A percentile compares a stretch with the other conserved stretches of the same genome.
phyloP scores from a whole-genome alignment of 2,113 vertebrate species.

The Megaptera novaeangliae region DNA sequence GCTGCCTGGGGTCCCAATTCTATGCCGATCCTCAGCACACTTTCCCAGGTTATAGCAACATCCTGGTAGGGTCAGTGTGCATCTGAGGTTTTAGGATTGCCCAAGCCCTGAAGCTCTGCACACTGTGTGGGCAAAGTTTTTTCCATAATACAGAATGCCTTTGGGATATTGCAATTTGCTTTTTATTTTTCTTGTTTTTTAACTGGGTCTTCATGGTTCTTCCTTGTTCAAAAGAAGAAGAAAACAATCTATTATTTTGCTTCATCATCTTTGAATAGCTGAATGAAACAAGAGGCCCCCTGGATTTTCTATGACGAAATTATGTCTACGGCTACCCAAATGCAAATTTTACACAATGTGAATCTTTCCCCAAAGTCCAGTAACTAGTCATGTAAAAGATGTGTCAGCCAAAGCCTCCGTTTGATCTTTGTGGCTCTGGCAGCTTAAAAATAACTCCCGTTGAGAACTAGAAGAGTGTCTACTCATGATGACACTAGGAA shows the following conservation, averaged over 20 bases:
- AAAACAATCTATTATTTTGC: slow-evolving; percentile 16
- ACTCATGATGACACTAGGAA: background rate
- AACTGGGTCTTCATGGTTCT: background rate
- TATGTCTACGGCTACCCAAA: background rate
- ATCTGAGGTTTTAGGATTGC: background rate
- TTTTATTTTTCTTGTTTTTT: slow-evolving; percentile 11
- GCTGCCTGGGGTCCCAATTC: background rate
- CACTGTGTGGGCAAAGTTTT: background rate
- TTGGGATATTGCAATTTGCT: background rate
- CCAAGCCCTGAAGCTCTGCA: background rate
- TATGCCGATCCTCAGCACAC: accelerated
- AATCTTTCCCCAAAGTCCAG: background rate
- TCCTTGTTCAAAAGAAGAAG: slow-evolving; percentile 25
- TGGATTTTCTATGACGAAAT: background rate
- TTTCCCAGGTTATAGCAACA: background rate
- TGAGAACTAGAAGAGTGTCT: background rate
- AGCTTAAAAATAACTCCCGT: background rate
- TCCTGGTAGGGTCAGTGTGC: accelerated
- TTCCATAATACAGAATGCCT: background rate
- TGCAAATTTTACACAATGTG: background rate
- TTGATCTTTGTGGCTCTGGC: background rate
- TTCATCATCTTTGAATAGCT: slow-evolving; percentile 23
- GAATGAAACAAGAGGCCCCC: background rate
- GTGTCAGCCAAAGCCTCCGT: background rate
- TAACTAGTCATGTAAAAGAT: background rate